Conservation (phyloP, 2,797 vertebrate species). For the Tinamus major region DNA sequence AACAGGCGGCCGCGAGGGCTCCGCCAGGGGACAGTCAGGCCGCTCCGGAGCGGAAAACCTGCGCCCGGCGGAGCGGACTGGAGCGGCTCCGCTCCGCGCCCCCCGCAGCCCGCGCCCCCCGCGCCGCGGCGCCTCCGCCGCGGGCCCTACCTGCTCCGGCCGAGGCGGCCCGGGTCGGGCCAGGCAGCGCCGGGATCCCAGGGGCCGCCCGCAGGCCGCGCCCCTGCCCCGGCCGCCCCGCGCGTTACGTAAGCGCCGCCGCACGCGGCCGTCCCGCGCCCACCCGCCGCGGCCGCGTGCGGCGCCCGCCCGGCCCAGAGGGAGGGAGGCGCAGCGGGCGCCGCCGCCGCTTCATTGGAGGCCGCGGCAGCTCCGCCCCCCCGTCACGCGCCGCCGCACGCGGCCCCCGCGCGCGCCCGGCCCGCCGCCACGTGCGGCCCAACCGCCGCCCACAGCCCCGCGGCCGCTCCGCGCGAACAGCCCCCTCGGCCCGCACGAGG, state of each 20-base stretch:
- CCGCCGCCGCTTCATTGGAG: constrained; percentile 3
- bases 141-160: not conserved
- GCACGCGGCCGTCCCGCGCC: constrained; percentile 25
- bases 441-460: too few relatives aligned
- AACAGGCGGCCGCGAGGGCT: not conserved
- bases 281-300: constrained; percentile 30
- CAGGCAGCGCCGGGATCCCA: not conserved
- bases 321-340: not conserved
- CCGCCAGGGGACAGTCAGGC: not conserved
- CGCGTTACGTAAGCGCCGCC: constrained; percentile 3
- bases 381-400: not conserved
- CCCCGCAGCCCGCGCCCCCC: too few relatives aligned
- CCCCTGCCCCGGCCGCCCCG: not conserved
- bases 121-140: not conserved
- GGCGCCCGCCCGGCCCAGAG: not conserved
- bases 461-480: too few relatives aligned
- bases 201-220: too few relatives aligned
- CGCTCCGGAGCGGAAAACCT: not conserved
- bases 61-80: too few relatives aligned
- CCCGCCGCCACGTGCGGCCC: not conserved
- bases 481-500: not conserved
- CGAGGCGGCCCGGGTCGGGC: not conserved
- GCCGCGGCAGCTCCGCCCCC: rapidly evolving
- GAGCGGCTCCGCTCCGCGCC: too few relatives aligned
- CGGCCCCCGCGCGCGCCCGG: not conserved